A percentile compares a stretch with the other conserved stretches of the same genome.
phyloP scores from a whole-genome alignment of 53 echinoderm and acorn worm genomes.

The Apostichopus leukothele region DNA sequence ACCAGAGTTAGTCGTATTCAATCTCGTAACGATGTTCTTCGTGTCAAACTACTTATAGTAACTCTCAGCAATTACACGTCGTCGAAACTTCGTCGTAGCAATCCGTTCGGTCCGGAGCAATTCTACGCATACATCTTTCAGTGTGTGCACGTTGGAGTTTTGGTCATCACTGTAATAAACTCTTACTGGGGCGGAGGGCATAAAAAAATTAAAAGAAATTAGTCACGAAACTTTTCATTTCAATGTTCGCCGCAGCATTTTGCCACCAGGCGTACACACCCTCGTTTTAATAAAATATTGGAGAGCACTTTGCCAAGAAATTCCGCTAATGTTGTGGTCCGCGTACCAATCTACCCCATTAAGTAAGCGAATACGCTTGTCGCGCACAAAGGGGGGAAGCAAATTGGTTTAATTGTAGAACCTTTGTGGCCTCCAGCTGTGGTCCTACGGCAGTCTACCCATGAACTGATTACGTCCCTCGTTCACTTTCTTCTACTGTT shows the following conservation, averaged over 20 bases:
- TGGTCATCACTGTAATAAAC: too few species aligned
- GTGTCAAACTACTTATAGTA: too few species aligned
- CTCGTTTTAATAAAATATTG: neutral
- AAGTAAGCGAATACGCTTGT: neutral
- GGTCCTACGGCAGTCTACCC: constrained; percentile 20
- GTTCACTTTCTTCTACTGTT: neutral
- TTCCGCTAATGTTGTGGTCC: constrained; percentile 7
- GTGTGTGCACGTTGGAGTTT: too few species aligned
- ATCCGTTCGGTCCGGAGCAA: too few species aligned
- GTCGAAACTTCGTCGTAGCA: too few species aligned
- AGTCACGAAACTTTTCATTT: neutral
- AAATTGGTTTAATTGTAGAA: constrained; percentile 8
- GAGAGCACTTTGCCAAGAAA: neutral
- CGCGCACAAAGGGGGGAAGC: neutral
- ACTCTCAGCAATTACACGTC: too few species aligned
- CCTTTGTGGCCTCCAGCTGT: constrained; percentile 28
- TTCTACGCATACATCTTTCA: too few species aligned
- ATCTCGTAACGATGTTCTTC: too few species aligned
- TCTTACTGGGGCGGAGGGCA: too few species aligned
- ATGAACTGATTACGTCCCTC: neutral
- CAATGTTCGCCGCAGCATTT: constrained; percentile 1
- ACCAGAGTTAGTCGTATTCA: too few species aligned
- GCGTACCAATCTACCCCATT: neutral
- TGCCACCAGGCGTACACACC: neutral
- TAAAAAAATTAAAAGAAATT: neutral